A percentile compares a stretch with the other conserved stretches of the same genome.
Evolutionary conservation across 2,113 vertebrate species (phyloP).

Genomic region (Vulpes lagopus): DNA sequence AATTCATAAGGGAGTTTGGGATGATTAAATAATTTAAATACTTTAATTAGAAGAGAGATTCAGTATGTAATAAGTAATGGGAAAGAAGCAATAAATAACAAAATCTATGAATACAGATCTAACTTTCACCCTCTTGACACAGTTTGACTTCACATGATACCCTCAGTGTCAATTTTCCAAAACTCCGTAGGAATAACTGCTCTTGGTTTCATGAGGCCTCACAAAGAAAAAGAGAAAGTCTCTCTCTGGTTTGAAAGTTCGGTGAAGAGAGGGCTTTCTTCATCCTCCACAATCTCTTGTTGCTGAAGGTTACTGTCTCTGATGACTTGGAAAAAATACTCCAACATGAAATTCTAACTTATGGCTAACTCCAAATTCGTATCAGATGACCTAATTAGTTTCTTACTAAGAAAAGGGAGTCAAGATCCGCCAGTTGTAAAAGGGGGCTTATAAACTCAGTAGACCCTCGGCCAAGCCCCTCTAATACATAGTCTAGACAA

Average conservation of each 20-base stretch:
- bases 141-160: not conserved
- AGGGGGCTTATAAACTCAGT: not conserved
- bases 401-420: constrained; percentile 9
- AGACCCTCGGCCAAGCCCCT: not conserved
- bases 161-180: not conserved
- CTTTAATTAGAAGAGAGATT: not conserved
- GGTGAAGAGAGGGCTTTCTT: not conserved
- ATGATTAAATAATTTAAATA: not conserved
- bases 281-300: not conserved
- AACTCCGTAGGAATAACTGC: not conserved
- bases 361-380: constrained; percentile 46
- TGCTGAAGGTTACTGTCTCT: constrained; percentile 23
- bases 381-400: constrained; percentile 56
- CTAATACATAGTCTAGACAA: not conserved
- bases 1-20: not conserved
- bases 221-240: not conserved
- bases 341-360: constrained; percentile 35
- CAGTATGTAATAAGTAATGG: not conserved
- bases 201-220: not conserved
- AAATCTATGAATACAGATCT: not conserved
- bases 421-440: not conserved
- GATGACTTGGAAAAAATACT: constrained; percentile 10
- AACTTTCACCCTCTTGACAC: not conserved
- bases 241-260: constrained; percentile 2
- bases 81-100: not conserved